A percentile compares a stretch with the other conserved stretches of the same genome.
phyloP scores from a whole-genome alignment of 2,888 invertebrate species.

The Lagria hirta region DNA sequence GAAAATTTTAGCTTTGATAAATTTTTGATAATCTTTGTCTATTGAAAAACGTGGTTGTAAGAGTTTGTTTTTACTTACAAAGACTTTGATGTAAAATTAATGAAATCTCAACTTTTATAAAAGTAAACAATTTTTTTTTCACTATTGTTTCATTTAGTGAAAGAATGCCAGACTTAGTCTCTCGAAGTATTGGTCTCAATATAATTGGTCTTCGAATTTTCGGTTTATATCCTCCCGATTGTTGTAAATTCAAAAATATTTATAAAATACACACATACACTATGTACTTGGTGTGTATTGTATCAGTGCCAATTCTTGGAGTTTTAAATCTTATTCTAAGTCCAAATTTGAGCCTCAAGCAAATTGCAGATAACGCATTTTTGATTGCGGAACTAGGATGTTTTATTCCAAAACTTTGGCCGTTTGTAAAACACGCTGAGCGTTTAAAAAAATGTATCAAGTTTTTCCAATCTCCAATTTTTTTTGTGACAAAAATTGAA shows the following conservation, averaged over 20 bases:
- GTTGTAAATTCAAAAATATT: slow-evolving; percentile 1
- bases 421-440: slow-evolving; percentile 4
- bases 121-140: not conserved
- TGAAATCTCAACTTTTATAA: slow-evolving; percentile 1
- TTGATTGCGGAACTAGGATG: slow-evolving; percentile 12
- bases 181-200: slow-evolving; percentile 8
- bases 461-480: slow-evolving; percentile 5
- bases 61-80: too few species aligned
- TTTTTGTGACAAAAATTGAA: not conserved
- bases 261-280: slow-evolving; percentile 1
- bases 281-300: slow-evolving; percentile 3
- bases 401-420: slow-evolving; percentile 7
- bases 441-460: slow-evolving; percentile 5
- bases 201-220: not conserved
- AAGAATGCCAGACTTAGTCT: slow-evolving; percentile 2
- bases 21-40: too few species aligned
- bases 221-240: slow-evolving; percentile 5
- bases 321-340: slow-evolving; percentile 2
- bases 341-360: slow-evolving; percentile 2
- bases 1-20: too few species aligned
- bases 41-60: too few species aligned
- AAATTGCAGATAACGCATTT: slow-evolving; percentile 9
- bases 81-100: slow-evolving; percentile 12
- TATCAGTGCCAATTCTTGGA: slow-evolving; percentile 4
- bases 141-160: not conserved